These are phyloP conservation scores for Lycaena phlaeas DNA, from an alignment of 2,888 invertebrate genomes.

Conservation along the genomic window DNA sequence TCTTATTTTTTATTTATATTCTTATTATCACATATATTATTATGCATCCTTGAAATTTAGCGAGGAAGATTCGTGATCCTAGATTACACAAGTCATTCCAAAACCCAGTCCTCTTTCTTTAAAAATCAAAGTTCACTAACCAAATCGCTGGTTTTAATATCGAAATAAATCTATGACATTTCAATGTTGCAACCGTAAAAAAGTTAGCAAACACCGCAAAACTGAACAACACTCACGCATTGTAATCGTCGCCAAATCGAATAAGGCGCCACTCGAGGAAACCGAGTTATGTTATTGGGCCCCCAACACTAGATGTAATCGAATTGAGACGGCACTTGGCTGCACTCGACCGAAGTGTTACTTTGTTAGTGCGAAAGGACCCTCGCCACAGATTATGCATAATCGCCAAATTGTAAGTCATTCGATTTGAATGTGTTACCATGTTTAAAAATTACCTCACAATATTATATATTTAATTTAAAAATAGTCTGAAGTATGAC, in stretches of 20 bases:
- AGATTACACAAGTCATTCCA: no score
- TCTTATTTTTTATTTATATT: no score
- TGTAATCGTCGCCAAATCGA: constrained; percentile 60
- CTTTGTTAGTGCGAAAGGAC: constrained; percentile 55
- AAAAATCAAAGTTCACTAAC: no score
- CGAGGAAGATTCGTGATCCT: no score
- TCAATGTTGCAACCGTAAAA: background rate
- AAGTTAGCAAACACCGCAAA: constrained; percentile 7
- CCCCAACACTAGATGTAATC: constrained; percentile 60
- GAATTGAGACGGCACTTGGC: constrained; percentile 65
- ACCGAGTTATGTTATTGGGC: constrained; percentile 60
- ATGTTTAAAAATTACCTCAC: constrained; percentile 21
- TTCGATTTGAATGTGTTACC: constrained; percentile 9
- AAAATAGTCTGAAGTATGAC: no score
- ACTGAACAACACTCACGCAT: constrained; percentile 49
- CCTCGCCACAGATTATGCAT: constrained; percentile 41
- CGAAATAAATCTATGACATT: no score
- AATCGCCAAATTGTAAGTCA: constrained; percentile 21
- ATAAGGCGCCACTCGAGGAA: constrained; percentile 60
- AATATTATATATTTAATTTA: no score
- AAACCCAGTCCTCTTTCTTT: no score
- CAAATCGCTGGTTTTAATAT: no score
- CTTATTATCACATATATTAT: no score
- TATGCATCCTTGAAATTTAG: no score
- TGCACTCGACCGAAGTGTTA: constrained; percentile 60